Conservation (phyloP, 2,113 vertebrate genomes). For the Aplodontia rufa region DNA sequence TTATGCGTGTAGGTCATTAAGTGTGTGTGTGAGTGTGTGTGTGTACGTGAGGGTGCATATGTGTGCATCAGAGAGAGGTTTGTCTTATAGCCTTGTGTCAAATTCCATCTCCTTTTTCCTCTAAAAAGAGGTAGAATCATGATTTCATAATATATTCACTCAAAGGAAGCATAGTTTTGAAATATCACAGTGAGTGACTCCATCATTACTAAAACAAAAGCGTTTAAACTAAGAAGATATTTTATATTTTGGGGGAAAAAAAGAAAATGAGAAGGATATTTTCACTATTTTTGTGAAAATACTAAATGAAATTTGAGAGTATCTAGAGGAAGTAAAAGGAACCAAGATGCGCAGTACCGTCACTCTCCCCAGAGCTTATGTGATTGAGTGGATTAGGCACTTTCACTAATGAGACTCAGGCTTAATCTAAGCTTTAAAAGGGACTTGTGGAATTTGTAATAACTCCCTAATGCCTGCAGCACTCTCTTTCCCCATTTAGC, state of each 20-base stretch:
- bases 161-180: slow-evolving; percentile 4
- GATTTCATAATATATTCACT: slow-evolving; percentile 2
- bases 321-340: slow-evolving; percentile 7
- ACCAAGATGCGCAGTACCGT: not conserved
- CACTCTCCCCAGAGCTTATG: slow-evolving; percentile 5
- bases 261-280: not conserved
- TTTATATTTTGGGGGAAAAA: not conserved
- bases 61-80: not conserved
- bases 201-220: not conserved
- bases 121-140: not conserved
- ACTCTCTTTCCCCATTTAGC: slow-evolving; percentile 28
- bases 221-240: not conserved
- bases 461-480: slow-evolving; percentile 50
- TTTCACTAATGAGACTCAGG: slow-evolving; percentile 61
- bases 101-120: not conserved
- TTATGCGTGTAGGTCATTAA: accelerated
- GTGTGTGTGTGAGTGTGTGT: not conserved
- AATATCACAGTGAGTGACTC: not conserved
- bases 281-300: not conserved
- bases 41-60: not conserved
- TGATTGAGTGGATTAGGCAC: slow-evolving; percentile 31
- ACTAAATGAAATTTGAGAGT: not conserved
- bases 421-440: slow-evolving; percentile 59
- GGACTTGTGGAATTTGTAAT: slow-evolving; percentile 46
- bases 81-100: not conserved